phyloP scores from a whole-genome alignment of 2,113 vertebrate genomes.

The Equus przewalskii region DNA sequence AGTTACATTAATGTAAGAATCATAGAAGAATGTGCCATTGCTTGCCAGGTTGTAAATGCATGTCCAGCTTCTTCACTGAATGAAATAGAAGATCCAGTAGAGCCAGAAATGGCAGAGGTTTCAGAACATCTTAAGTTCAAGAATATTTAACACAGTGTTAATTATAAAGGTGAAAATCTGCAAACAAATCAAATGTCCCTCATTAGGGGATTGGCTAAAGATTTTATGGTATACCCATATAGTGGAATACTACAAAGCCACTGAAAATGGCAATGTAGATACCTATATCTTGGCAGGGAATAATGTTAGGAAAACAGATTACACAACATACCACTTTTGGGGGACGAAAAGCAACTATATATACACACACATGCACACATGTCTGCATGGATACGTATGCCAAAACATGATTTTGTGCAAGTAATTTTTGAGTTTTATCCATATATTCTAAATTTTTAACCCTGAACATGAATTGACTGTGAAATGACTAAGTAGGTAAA shows the following conservation, averaged over 20 bases:
- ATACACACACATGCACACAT: not conserved
- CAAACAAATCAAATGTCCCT: not conserved
- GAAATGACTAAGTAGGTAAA: constrained; percentile 21
- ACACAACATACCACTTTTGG: not conserved
- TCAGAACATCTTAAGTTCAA: not conserved
- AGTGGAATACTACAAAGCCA: not conserved
- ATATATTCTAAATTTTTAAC: not conserved
- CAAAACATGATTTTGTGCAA: not conserved
- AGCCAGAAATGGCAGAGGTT: not conserved
- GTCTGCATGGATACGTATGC: not conserved
- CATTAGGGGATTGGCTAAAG: not conserved
- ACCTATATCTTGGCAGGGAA: not conserved
- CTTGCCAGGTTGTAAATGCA: not conserved
- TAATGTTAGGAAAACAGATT: not conserved
- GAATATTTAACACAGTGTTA: not conserved
- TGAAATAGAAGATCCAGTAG: not conserved
- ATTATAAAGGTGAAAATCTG: not conserved
- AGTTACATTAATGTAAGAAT: not conserved
- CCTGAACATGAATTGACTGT: not conserved
- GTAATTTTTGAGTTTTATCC: not conserved
- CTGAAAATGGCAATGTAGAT: not conserved
- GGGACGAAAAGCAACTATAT: not conserved
- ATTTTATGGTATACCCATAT: not conserved
- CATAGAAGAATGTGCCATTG: not conserved
- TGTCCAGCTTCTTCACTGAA: not conserved